Conservation (phyloP, 1,140 invertebrate species). For the Thrips palmi region DNA sequence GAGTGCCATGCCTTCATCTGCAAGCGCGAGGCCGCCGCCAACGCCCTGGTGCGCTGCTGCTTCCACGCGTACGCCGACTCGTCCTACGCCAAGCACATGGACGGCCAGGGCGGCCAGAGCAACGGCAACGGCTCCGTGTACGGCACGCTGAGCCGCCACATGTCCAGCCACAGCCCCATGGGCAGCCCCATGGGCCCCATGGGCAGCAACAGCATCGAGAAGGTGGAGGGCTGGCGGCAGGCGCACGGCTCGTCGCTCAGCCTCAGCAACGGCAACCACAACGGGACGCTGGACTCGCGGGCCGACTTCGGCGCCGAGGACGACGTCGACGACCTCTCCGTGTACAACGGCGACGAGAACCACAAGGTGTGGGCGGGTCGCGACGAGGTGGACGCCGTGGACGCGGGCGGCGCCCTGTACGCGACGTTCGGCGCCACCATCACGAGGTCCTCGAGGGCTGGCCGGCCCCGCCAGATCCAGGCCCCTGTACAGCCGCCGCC, state of each 20-base stretch:
- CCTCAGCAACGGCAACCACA: conserved; percentile 18
- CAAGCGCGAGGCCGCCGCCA: conserved; percentile 84
- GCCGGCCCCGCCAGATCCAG: conserved; percentile 57
- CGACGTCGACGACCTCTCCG: conserved; percentile 46
- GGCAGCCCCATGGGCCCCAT: too few relatives aligned
- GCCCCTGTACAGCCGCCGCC: conserved; percentile 60
- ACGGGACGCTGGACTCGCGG: conserved; percentile 23
- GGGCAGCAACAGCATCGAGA: conserved; percentile 18
- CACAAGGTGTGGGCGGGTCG: conserved; percentile 77
- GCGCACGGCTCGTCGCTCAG: conserved; percentile 25
- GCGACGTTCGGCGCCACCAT: conserved; percentile 53
- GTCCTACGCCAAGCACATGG: conserved; percentile 70
- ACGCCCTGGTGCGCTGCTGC: conserved; percentile 82
- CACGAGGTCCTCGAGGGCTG: conserved; percentile 42
- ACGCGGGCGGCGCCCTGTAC: conserved; percentile 37
- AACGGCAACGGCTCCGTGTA: conserved; percentile 28
- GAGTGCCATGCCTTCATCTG: conserved; percentile 99
- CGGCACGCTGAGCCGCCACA: conserved; percentile 22
- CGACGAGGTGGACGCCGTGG: conserved; percentile 49
- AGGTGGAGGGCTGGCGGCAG: conserved; percentile 32
- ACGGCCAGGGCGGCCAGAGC: conserved; percentile 26
- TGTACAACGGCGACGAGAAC: conserved; percentile 80
- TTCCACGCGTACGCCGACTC: conserved; percentile 91
- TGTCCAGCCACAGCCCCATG: conserved; percentile 1
- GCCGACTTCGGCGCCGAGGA: conserved; percentile 36